A percentile compares a stretch with the other conserved stretches of the same genome.
phyloP scores from a whole-genome alignment of 2,888 invertebrate genomes.

The Tachina lurida region DNA sequence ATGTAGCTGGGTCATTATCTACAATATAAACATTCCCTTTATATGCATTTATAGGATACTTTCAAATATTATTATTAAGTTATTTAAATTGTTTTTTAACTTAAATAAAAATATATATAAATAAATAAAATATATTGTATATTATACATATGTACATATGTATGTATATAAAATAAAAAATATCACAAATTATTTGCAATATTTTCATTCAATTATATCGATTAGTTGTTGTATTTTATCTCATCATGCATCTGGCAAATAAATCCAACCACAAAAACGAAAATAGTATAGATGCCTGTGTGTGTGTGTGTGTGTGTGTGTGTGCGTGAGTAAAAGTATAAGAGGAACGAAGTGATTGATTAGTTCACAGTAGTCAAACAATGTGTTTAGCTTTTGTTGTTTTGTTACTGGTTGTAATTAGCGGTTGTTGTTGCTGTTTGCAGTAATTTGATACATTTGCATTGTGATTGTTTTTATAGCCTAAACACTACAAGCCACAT shows the following conservation, averaged over 20 bases:
- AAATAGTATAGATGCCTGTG: neutral
- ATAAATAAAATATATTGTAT: too few relatives aligned
- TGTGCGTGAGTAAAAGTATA: neutral
- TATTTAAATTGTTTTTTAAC: neutral
- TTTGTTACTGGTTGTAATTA: neutral
- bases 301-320: neutral
- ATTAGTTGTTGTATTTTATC: slow-evolving; percentile 66
- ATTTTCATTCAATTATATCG: slow-evolving; percentile 26
- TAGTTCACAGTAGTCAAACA: neutral
- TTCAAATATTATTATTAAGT: slow-evolving; percentile 32
- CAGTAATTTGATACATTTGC: slow-evolving; percentile 61
- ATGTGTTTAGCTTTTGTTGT: neutral
- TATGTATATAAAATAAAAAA: neutral
- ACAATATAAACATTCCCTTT: slow-evolving; percentile 26
- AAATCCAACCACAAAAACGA: slow-evolving; percentile 65
- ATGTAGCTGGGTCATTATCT: slow-evolving; percentile 50
- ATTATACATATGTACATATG: too few relatives aligned
- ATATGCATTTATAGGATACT: neutral
- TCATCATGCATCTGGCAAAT: slow-evolving; percentile 75
- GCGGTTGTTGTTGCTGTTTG: slow-evolving; percentile 54
- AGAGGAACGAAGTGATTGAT: neutral
- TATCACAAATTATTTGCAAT: slow-evolving; percentile 21
- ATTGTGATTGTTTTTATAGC: neutral
- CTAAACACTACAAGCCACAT: neutral
- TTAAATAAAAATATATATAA: neutral